These are phyloP conservation scores for Tragelaphus eurycerus DNA, from an alignment of 2,797 vertebrate genomes.

Conservation along the genomic window DNA sequence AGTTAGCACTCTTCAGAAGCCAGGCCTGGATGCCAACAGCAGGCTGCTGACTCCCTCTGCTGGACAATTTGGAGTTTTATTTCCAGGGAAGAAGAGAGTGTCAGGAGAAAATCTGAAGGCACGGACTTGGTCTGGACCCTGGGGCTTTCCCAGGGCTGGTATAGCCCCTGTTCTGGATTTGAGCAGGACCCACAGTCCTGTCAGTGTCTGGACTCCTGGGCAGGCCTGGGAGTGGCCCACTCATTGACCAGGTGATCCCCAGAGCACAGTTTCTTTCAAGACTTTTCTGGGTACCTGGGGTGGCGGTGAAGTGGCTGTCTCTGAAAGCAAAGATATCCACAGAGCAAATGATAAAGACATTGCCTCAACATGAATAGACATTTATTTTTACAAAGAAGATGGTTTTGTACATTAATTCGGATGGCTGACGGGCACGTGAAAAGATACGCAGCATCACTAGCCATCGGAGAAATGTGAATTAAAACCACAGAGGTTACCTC, in stretches of 20 bases:
- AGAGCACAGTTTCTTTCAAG: background rate
- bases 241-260: background rate
- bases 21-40: background rate
- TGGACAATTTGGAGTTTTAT: background rate
- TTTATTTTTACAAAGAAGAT: background rate
- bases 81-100: accelerated
- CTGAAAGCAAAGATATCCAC: background rate
- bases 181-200: background rate
- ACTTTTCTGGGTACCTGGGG: background rate
- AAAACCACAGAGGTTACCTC: background rate
- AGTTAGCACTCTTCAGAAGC: accelerated
- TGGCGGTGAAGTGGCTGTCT: background rate
- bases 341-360: background rate
- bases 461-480: background rate
- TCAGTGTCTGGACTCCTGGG: background rate
- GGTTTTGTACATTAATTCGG: background rate
- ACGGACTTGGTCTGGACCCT: accelerated
- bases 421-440: background rate
- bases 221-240: background rate
- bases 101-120: accelerated
- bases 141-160: accelerated
- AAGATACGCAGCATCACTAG: background rate
- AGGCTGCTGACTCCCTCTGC: constrained; percentile 69
- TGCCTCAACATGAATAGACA: background rate
- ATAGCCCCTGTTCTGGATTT: background rate